These are phyloP conservation scores for Noctua fimbriata DNA, from an alignment of 2,888 invertebrate genomes.

Conservation along the genomic window DNA sequence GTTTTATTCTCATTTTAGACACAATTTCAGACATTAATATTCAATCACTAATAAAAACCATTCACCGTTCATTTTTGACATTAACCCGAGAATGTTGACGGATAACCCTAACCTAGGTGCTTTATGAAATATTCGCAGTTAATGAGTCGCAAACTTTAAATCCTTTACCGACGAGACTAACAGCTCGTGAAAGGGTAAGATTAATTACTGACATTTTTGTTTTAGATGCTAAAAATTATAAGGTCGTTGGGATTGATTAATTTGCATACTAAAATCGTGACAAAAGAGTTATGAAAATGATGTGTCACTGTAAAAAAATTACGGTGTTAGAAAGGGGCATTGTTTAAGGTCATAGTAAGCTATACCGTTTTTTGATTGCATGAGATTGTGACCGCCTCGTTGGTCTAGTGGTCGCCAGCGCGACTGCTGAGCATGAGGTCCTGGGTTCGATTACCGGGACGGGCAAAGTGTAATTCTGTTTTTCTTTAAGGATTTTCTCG, in stretches of 20 bases:
- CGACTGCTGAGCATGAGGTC: background rate
- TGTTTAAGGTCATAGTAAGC: background rate
- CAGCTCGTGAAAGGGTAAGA: conserved; percentile 89
- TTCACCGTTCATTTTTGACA: conserved; percentile 19
- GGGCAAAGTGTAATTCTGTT: background rate
- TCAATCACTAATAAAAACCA: background rate
- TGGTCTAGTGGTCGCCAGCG: background rate
- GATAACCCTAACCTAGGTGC: conserved; percentile 53
- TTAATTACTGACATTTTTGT: conserved; percentile 87
- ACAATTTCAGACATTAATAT: no score
- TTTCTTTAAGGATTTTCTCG: background rate
- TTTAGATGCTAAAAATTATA: conserved; percentile 57
- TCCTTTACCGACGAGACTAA: conserved; percentile 78
- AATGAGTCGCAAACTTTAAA: conserved; percentile 83
- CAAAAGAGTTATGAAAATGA: background rate
- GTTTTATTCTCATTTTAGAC: no score
- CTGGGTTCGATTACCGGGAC: background rate
- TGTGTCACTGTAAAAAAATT: background rate
- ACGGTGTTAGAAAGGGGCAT: background rate
- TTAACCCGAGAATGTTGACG: conserved; percentile 57
- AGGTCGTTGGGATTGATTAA: conserved; percentile 29
- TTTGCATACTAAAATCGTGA: conserved; percentile 9
- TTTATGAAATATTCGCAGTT: conserved; percentile 78
- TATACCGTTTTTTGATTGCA: background rate
- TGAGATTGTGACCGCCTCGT: background rate